These are phyloP conservation scores for Ptychochromis oligacanthus DNA, from an alignment of 2,113 vertebrate genomes.

Conservation along the genomic window DNA sequence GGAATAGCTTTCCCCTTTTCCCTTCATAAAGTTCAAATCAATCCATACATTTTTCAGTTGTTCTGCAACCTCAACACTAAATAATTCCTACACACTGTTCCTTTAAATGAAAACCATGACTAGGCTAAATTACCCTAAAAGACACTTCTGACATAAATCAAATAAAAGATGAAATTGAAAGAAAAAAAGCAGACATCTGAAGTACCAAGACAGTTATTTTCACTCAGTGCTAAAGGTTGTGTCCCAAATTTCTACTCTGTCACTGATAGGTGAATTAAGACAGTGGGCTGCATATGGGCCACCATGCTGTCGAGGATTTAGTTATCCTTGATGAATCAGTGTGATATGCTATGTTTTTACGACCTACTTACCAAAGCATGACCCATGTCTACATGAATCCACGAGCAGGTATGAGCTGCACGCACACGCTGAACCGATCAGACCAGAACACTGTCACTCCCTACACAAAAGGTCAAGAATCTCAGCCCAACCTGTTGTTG, in stretches of 20 bases:
- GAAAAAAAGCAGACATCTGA: not conserved
- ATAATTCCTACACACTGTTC: not conserved
- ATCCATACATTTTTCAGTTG: not conserved
- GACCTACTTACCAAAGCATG: conserved; percentile 64
- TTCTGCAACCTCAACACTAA: too few species aligned
- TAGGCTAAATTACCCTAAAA: not conserved
- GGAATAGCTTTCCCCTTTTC: too few species aligned
- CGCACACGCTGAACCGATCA: not conserved
- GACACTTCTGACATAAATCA: not conserved
- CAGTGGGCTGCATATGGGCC: conserved; percentile 7
- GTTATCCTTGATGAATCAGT: conserved; percentile 64
- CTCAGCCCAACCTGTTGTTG: not conserved
- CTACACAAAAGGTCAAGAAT: not conserved
- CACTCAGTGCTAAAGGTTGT: not conserved
- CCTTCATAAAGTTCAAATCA: not conserved
- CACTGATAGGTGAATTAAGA: conserved; percentile 26
- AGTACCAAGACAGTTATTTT: not conserved
- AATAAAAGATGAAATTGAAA: not conserved
- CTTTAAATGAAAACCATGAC: not conserved
- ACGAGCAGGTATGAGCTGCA: conserved; percentile 8
- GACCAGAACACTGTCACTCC: not conserved
- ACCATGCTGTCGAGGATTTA: conserved; percentile 54
- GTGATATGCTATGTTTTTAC: conserved; percentile 56
- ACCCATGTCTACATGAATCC: conserved; percentile 31
- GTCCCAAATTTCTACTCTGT: conserved; percentile 29